Conservation (phyloP, 2,113 vertebrate genomes). For the Dipodomys ordii region DNA sequence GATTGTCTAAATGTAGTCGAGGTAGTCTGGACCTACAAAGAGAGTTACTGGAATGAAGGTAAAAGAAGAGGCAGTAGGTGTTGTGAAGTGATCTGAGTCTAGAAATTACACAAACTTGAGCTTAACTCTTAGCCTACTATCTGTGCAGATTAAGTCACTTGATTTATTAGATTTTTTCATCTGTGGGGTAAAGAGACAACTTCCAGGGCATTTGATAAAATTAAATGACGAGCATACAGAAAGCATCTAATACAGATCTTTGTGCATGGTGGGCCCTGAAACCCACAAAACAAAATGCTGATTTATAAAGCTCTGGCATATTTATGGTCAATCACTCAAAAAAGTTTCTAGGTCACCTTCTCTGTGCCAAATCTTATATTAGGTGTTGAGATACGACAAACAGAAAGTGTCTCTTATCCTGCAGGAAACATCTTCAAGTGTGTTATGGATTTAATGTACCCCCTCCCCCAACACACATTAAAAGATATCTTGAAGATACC, state of each 20-base stretch:
- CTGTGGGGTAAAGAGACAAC: background rate
- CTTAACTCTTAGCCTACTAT: background rate
- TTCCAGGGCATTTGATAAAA: background rate
- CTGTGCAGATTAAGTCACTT: background rate
- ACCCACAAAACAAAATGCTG: background rate
- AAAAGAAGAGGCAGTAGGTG: conserved; percentile 8
- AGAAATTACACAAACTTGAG: background rate
- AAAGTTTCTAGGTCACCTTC: background rate
- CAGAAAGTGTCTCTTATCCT: background rate
- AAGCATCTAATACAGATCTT: background rate
- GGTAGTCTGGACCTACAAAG: background rate
- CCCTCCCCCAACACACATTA: too few relatives aligned
- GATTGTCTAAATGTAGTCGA: background rate
- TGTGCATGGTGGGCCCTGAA: background rate
- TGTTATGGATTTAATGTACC: background rate
- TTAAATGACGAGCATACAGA: conserved; percentile 36
- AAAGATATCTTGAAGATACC: background rate
- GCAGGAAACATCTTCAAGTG: background rate
- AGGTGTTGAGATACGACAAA: conserved; percentile 4
- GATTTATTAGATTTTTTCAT: background rate
- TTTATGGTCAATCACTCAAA: conserved; percentile 28
- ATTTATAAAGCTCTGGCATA: conserved; percentile 29
- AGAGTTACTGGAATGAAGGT: background rate
- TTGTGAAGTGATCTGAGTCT: background rate
- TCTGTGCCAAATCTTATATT: background rate